Evolutionary conservation across 2,888 invertebrate species (phyloP).

Genomic region (Cyclophora punctaria): DNA sequence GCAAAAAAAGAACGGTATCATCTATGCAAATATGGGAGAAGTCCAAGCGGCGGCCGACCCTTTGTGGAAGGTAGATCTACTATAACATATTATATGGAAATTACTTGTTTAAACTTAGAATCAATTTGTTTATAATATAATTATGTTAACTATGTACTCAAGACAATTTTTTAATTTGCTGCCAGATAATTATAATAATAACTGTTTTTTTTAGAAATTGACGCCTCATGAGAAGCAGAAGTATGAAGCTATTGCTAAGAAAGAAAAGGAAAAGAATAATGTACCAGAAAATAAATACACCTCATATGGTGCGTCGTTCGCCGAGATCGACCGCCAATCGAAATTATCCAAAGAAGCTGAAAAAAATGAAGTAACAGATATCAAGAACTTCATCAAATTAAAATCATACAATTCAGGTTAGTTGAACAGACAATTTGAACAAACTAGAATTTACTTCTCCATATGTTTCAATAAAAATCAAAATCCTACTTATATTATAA

Average conservation of each 20-base stretch:
- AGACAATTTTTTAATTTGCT: background rate
- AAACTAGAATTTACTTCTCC: too few relatives aligned
- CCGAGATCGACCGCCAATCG: constrained; percentile 36
- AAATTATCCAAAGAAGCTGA: constrained; percentile 31
- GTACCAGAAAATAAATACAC: constrained; percentile 40
- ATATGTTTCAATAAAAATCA: too few relatives aligned
- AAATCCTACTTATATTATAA: too few relatives aligned
- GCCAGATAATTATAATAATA: background rate
- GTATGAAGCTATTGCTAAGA: constrained; percentile 43
- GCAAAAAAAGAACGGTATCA: constrained; percentile 44
- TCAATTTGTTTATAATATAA: background rate
- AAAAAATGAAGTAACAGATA: constrained; percentile 40
- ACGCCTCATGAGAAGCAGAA: constrained; percentile 12
- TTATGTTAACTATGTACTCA: background rate
- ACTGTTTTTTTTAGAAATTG: constrained; percentile 26
- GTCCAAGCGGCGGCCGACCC: constrained; percentile 51
- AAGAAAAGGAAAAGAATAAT: constrained; percentile 32
- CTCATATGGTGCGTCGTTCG: constrained; percentile 37
- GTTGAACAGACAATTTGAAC: background rate
- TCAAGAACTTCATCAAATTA: constrained; percentile 41
- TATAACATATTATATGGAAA: background rate
- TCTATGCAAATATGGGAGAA: constrained; percentile 39
- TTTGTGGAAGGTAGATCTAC: constrained; percentile 46
- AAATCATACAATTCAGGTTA: constrained; percentile 41
- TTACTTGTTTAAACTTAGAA: too few relatives aligned